Conservation (phyloP, 53 echinoderm and acorn worm genomes). For the Stichopus horrens region DNA sequence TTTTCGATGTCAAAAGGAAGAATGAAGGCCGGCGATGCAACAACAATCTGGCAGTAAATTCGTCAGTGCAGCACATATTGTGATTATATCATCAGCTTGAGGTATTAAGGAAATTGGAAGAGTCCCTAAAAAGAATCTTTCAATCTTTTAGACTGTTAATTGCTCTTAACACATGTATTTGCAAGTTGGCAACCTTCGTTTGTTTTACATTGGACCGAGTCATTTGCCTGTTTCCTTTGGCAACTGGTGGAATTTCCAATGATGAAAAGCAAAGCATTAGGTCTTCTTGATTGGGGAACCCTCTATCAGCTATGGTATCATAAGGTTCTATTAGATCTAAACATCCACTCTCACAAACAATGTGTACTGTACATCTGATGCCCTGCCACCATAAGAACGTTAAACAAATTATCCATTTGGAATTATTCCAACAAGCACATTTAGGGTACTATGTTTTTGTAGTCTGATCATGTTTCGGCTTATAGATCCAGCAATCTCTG, state of each 20-base stretch:
- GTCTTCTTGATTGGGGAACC: background rate
- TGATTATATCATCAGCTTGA: too few relatives aligned
- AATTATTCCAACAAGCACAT: background rate
- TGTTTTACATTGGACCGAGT: background rate
- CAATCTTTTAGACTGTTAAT: background rate
- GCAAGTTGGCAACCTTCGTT: background rate
- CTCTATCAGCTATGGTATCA: background rate
- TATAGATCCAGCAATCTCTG: constrained; percentile 2
- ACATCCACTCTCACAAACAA: background rate
- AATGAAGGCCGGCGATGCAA: too few relatives aligned
- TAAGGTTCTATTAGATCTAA: constrained; percentile 1
- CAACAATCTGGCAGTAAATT: too few relatives aligned
- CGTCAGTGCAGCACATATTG: too few relatives aligned
- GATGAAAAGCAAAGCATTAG: background rate
- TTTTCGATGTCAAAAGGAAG: too few relatives aligned
- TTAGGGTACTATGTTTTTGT: background rate
- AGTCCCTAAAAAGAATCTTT: background rate
- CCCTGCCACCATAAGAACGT: background rate
- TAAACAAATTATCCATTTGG: constrained; percentile 1
- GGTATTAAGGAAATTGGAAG: too few relatives aligned
- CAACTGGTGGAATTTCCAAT: background rate
- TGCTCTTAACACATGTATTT: background rate
- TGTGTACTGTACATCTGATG: background rate
- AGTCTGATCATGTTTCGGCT: background rate
- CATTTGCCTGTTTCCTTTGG: background rate